Conservation (phyloP, 2,888 invertebrate genomes). For the Eudemis profundana region DNA sequence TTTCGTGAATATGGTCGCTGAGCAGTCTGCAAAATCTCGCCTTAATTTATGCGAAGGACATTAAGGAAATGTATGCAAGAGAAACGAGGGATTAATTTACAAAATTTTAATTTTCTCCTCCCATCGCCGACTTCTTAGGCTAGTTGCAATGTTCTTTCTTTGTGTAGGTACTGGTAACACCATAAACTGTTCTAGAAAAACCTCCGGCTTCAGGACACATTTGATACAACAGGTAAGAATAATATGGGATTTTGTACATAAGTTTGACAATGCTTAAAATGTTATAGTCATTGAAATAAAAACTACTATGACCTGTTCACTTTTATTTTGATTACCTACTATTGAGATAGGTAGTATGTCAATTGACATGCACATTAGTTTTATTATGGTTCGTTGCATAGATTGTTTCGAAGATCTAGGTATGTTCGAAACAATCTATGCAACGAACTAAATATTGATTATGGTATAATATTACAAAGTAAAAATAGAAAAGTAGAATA, state of each 20-base stretch:
- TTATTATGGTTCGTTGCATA: no score
- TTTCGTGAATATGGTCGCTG: conserved; percentile 27
- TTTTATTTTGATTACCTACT: no score
- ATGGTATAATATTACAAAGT: no score
- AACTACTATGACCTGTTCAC: no score
- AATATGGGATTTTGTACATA: not conserved
- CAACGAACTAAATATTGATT: no score
- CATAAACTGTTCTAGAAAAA: conserved; percentile 71
- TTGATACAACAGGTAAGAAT: conserved; percentile 26
- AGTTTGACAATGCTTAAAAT: not conserved
- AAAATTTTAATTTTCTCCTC: conserved; percentile 81
- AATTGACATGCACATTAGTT: no score
- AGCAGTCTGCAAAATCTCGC: conserved; percentile 23
- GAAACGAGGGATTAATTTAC: conserved; percentile 76
- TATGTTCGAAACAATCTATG: no score
- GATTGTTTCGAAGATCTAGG: no score
- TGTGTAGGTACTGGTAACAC: conserved; percentile 82
- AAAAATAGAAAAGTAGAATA: not conserved
- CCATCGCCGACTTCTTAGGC: conserved; percentile 78
- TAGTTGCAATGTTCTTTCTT: conserved; percentile 75
- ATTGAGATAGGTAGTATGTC: no score
- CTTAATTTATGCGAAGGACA: conserved; percentile 27
- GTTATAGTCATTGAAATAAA: no score
- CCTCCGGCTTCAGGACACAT: conserved; percentile 58
- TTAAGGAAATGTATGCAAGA: conserved; percentile 43